phyloP scores from a whole-genome alignment of 2,113 vertebrate species.

The Orcinus orca region DNA sequence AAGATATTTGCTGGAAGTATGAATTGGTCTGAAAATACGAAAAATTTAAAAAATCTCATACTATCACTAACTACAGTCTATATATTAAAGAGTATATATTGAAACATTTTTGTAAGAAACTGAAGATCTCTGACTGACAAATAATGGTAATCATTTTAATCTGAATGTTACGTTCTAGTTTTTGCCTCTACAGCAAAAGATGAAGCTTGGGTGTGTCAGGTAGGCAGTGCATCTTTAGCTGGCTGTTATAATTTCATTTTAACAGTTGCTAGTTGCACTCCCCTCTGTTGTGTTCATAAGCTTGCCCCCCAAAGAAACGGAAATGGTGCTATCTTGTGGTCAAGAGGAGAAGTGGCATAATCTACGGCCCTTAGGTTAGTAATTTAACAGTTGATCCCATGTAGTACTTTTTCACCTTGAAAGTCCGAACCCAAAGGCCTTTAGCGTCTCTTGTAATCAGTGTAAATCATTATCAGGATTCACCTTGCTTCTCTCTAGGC shows the following conservation, averaged over 20 bases:
- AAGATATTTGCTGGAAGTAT: neutral
- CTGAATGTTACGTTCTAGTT: neutral
- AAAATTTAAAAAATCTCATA: neutral
- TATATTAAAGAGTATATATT: neutral
- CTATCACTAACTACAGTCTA: neutral
- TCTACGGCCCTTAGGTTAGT: neutral
- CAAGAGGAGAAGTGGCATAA: neutral
- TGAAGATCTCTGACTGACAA: neutral
- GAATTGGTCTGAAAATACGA: neutral
- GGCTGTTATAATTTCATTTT: slow-evolving; percentile 77
- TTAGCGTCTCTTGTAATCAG: neutral
- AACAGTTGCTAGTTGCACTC: slow-evolving; percentile 84
- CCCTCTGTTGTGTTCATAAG: slow-evolving; percentile 74
- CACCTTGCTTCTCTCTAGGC: neutral
- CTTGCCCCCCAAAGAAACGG: neutral
- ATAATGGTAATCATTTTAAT: neutral
- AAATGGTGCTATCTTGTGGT: slow-evolving; percentile 69
- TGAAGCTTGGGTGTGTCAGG: slow-evolving; percentile 56
- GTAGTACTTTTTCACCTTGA: neutral
- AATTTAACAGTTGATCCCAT: neutral
- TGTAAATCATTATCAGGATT: neutral
- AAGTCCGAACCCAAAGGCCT: neutral
- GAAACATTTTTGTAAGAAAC: neutral
- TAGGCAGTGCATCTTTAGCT: slow-evolving; percentile 86
- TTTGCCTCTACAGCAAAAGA: neutral